These are phyloP conservation scores for Parnassius orleans DNA, from an alignment of 2,888 invertebrate genomes.

Conservation along the genomic window DNA sequence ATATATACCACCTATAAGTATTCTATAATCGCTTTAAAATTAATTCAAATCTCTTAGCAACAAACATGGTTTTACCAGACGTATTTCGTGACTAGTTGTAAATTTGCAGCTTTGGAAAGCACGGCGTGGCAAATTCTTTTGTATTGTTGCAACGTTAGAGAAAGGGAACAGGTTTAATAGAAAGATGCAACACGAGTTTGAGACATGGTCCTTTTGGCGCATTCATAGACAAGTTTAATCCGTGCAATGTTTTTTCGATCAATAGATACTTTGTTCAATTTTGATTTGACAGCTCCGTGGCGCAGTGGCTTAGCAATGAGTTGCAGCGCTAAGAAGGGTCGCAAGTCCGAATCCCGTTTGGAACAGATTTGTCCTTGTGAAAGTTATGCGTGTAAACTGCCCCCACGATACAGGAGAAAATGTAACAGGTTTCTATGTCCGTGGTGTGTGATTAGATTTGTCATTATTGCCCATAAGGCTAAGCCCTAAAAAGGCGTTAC, in stretches of 20 bases:
- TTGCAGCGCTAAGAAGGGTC: neutral
- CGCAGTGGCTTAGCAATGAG: too few species aligned
- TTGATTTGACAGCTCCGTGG: neutral
- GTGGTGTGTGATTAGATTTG: too few species aligned
- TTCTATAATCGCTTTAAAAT: neutral
- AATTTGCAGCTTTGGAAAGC: neutral
- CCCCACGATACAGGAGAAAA: too few species aligned
- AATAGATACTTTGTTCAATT: neutral
- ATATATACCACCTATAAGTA: too few species aligned
- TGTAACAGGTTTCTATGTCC: too few species aligned
- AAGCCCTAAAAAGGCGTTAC: too few species aligned
- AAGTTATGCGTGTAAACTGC: too few species aligned
- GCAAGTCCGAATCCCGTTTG: too few species aligned
- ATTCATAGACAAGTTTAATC: too few species aligned
- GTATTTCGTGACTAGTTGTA: constrained; percentile 2
- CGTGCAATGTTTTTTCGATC: neutral
- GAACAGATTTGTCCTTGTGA: too few species aligned
- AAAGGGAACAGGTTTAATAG: constrained; percentile 10
- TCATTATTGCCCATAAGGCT: too few species aligned
- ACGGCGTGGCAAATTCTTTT: constrained; percentile 1
- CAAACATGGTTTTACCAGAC: constrained; percentile 1
- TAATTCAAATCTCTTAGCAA: constrained; percentile 3
- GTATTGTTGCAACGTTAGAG: constrained; percentile 2
- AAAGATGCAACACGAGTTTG: neutral
- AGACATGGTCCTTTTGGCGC: too few species aligned